Percentiles rank a stretch among this genome's conserved stretches.
Conservation (phyloP, 2,797 vertebrate genomes). For the Liasis olivaceus region DNA sequence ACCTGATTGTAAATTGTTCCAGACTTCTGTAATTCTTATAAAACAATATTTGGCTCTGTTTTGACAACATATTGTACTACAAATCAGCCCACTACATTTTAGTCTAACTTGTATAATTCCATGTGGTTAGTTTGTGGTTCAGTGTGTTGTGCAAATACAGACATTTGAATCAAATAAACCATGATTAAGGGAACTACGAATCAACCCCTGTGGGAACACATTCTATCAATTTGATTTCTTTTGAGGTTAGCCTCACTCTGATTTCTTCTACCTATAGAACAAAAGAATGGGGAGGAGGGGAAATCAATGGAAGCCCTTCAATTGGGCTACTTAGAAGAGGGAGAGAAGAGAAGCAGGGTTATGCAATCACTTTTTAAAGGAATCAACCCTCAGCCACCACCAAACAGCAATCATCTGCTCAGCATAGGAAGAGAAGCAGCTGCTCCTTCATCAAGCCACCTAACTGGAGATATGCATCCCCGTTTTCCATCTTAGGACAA, state of each 20-base stretch:
- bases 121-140: not conserved
- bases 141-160: not conserved
- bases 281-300: slow-evolving; percentile 12
- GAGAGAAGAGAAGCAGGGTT: not conserved
- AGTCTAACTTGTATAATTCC: not conserved
- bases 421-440: not conserved
- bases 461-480: not conserved
- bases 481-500: not conserved
- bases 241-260: not conserved
- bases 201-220: slow-evolving; percentile 13
- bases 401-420: not conserved
- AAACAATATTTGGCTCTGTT: not conserved
- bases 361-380: not conserved
- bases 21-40: not conserved
- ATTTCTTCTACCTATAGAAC: slow-evolving; percentile 19
- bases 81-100: not conserved
- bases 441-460: not conserved
- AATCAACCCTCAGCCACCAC: not conserved
- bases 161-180: not conserved
- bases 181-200: not conserved
- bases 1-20: fast-evolving
- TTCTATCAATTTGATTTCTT: not conserved
- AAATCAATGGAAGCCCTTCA: not conserved
- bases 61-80: not conserved
- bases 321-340: not conserved